Evolutionary conservation across 30 jellyfish, hydroid and myxozoan genomes (phyloP).

Genomic region (Nemopilema nomurai): DNA sequence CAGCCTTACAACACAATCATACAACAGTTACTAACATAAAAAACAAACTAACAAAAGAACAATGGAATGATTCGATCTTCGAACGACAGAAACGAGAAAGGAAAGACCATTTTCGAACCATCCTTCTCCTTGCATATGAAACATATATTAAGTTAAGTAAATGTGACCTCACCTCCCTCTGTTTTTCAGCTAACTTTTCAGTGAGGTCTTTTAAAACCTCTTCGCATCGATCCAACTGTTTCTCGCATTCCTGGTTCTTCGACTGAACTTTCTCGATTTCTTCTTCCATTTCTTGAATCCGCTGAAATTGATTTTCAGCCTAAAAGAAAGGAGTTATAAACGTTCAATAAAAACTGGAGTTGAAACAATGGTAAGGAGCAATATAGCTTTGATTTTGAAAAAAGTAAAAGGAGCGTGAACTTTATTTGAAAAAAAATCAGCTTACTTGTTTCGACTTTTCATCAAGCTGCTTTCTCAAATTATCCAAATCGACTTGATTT

Average conservation of each 20-base stretch:
- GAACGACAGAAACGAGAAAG: neutral
- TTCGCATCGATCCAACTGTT: conserved; percentile 76
- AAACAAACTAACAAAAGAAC: neutral
- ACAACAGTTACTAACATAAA: neutral
- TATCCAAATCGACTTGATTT: conserved; percentile 14
- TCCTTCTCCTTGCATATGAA: neutral
- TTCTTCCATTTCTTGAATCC: conserved; percentile 65
- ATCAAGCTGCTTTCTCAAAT: conserved; percentile 44
- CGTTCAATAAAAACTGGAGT: neutral
- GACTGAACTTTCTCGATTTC: conserved; percentile 43
- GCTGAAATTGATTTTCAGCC: conserved; percentile 40
- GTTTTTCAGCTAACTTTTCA: conserved; percentile 78
- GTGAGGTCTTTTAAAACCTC: conserved; percentile 73
- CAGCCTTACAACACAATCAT: neutral
- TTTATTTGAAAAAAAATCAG: neutral
- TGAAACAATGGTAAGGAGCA: neutral
- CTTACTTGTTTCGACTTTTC: conserved; percentile 57
- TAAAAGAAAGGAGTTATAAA: neutral
- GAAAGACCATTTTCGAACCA: neutral
- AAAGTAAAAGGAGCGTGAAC: neutral
- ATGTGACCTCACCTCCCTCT: conserved; percentile 72
- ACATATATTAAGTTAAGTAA: too few relatives aligned
- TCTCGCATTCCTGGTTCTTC: conserved; percentile 60
- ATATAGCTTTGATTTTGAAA: neutral
- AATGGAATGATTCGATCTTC: neutral